These are phyloP conservation scores for Muntiacus reevesi DNA, from an alignment of 2,113 vertebrate genomes.

Conservation along the genomic window DNA sequence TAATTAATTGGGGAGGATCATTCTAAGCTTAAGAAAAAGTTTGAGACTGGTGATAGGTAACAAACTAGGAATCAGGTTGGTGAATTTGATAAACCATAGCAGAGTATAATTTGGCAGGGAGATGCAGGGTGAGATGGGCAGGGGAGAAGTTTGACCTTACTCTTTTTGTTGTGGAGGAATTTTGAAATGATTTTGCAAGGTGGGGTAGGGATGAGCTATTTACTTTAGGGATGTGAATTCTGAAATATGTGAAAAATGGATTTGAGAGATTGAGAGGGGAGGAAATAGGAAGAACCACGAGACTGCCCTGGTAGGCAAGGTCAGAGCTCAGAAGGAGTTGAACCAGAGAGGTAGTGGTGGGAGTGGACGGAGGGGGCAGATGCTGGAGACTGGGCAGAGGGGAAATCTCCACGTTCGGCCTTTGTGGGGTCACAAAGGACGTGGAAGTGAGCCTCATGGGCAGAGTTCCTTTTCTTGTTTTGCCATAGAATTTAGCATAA, in stretches of 20 bases:
- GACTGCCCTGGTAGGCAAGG: not conserved
- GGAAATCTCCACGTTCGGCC: not conserved
- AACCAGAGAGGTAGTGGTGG: not conserved
- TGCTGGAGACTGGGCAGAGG: not conserved
- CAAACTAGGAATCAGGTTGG: not conserved
- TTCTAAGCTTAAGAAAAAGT: not conserved
- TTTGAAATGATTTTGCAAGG: not conserved
- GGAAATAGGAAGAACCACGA: not conserved
- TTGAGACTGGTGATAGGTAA: not conserved
- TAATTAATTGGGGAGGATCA: not conserved
- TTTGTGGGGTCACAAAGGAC: not conserved
- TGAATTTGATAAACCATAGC: not conserved
- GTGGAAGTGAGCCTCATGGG: not conserved
- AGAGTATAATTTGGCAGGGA: not conserved
- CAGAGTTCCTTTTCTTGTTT: not conserved
- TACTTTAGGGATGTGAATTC: not conserved
- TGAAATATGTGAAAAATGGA: slow-evolving; percentile 4
- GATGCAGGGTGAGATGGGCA: not conserved
- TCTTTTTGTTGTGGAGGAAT: not conserved
- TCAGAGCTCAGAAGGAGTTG: not conserved
- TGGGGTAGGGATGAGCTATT: not conserved
- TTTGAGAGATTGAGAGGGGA: not conserved
- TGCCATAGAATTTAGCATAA: not conserved
- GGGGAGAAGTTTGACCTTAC: not conserved
- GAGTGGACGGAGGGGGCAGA: not conserved